Percentiles rank a stretch among this genome's conserved stretches.
phyloP scores from a whole-genome alignment of 2,797 vertebrate species.

The Sebastolobus altivelis region DNA sequence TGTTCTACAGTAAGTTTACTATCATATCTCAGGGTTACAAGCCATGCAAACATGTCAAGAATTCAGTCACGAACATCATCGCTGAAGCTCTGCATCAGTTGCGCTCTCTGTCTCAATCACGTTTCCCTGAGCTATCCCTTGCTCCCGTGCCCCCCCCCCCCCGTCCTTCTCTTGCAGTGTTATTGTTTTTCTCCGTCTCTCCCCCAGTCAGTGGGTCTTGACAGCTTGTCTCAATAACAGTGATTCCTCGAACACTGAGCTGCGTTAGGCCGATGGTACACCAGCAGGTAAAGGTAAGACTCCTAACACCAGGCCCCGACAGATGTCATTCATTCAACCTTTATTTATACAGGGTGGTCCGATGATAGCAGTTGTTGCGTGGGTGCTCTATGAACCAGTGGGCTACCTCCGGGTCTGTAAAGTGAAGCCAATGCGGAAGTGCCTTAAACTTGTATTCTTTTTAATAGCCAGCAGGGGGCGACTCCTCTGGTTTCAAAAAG shows the following conservation, averaged over 20 bases:
- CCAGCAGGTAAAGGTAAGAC: slow-evolving; percentile 65
- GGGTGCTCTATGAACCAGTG: background rate
- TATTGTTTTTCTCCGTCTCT: slow-evolving; percentile 71
- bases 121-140: slow-evolving; percentile 55
- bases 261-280: slow-evolving; percentile 60
- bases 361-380: background rate
- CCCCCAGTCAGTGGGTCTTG: slow-evolving; percentile 64
- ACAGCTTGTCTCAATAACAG: slow-evolving; percentile 80
- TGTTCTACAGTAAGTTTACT: slow-evolving; percentile 48
- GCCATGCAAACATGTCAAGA: slow-evolving; percentile 53
- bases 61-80: slow-evolving; percentile 61
- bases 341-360: background rate
- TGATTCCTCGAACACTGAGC: slow-evolving; percentile 68
- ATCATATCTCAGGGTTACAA: slow-evolving; percentile 59
- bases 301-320: background rate
- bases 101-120: slow-evolving; percentile 58
- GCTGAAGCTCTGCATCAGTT: slow-evolving; percentile 56
- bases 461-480: rapidly evolving
- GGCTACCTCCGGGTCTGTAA: too few relatives aligned
- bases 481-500: too few relatives aligned
- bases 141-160: slow-evolving; percentile 24
- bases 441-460: too few relatives aligned
- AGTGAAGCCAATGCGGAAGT: too few relatives aligned
- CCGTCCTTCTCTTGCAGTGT: slow-evolving; percentile 48
- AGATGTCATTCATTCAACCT: background rate